Conservation (phyloP, 2,888 invertebrate genomes). For the Argyresthia goedartella region DNA sequence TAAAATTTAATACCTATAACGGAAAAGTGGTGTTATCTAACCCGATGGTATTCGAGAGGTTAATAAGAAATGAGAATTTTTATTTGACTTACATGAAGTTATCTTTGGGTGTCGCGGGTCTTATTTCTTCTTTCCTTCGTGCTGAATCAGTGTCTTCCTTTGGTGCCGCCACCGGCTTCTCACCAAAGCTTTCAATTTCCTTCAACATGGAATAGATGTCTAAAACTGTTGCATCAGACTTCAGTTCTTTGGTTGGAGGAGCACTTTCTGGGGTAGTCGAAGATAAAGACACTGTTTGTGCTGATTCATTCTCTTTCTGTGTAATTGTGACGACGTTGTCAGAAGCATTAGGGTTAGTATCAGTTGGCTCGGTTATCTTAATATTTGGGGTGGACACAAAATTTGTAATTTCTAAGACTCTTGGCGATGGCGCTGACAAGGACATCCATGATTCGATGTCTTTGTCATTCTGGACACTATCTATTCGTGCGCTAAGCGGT, state of each 20-base stretch:
- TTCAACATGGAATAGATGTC: slow-evolving; percentile 66
- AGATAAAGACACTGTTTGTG: background rate
- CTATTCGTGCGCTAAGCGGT: slow-evolving; percentile 52
- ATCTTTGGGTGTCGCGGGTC: slow-evolving; percentile 39
- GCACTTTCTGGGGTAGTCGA: background rate
- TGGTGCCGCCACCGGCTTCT: slow-evolving; percentile 41
- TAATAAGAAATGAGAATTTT: too few species aligned
- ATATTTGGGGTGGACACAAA: background rate
- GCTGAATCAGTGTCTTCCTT: slow-evolving; percentile 18
- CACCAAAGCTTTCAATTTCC: slow-evolving; percentile 60
- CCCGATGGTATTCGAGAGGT: too few species aligned
- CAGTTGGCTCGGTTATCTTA: background rate
- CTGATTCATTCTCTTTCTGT: background rate
- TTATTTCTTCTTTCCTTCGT: slow-evolving; percentile 32
- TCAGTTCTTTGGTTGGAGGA: slow-evolving; percentile 29
- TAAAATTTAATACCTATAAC: too few species aligned
- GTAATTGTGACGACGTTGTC: background rate
- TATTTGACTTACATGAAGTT: slow-evolving; percentile 56
- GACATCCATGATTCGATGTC: slow-evolving; percentile 68
- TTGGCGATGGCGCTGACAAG: slow-evolving; percentile 47
- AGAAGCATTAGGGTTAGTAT: background rate
- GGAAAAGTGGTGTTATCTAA: too few species aligned
- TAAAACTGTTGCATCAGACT: slow-evolving; percentile 14
- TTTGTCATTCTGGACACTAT: slow-evolving; percentile 52
- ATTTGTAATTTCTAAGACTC: slow-evolving; percentile 24